phyloP scores from a whole-genome alignment of 30 jellyfish, hydroid and myxozoan species.

The Hydractinia echinata region DNA sequence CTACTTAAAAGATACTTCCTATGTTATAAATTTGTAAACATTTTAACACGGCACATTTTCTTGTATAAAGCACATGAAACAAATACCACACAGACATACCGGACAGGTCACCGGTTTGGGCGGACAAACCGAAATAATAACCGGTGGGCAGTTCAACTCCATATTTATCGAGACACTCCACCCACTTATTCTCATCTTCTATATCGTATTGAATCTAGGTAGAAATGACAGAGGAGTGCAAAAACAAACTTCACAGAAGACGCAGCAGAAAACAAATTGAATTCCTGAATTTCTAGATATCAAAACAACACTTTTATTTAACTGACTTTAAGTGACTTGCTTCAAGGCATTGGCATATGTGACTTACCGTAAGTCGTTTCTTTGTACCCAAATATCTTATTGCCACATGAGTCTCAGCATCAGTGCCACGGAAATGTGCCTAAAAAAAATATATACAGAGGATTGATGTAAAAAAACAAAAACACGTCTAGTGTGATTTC shows the following conservation, averaged over 20 bases:
- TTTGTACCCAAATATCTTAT: conserved; percentile 71
- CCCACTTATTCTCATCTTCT: conserved; percentile 83
- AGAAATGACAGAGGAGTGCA: neutral
- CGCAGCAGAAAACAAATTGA: neutral
- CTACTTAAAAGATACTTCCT: too few species aligned
- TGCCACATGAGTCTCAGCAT: conserved; percentile 64
- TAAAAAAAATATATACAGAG: neutral
- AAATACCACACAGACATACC: conserved; percentile 44
- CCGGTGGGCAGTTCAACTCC: conserved; percentile 97
- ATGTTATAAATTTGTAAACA: too few species aligned
- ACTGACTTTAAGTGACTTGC: too few species aligned
- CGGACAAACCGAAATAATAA: conserved; percentile 86
- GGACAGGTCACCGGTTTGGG: conserved; percentile 98
- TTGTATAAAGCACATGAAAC: too few species aligned
- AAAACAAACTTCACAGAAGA: neutral
- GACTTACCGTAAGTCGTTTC: conserved; percentile 72
- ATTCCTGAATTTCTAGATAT: neutral
- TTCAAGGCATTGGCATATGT: neutral
- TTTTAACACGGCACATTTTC: too few species aligned
- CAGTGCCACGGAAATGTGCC: conserved; percentile 85
- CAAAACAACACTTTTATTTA: too few species aligned
- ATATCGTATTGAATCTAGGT: conserved; percentile 73
- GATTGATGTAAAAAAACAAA: neutral
- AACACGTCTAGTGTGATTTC: neutral
- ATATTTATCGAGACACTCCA: conserved; percentile 73